Evolutionary conservation across 2,888 invertebrate genomes (phyloP), one percentile per base, ranked within the genome.

Genomic region (Erannis defoliaria): DNA sequence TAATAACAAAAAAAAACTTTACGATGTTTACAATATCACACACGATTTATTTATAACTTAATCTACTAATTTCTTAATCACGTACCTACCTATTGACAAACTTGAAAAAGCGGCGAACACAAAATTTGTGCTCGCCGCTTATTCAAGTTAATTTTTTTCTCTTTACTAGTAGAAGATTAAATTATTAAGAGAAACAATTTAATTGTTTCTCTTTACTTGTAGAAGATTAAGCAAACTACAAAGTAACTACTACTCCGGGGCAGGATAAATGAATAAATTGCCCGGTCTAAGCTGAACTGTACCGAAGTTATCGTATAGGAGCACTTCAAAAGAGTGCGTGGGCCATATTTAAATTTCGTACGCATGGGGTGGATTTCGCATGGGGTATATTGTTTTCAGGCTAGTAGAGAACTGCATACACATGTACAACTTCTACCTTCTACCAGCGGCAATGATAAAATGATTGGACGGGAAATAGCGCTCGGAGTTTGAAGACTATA

Each of bases 181-280:
- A n/a, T n/a, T n/a, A n/a, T n/a, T n/a, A n/a, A n/a, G n/a, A n/a
- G n/a, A n/a, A n/a, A n/a, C n/a, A n/a, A n/a, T n/a, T n/a, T n/a
- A n/a, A n/a, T n/a, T 37, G 23, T 40, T 16, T 29, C 29, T 14
- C 46, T 55, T 61, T 55, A 5, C 50, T 50, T 18, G 48, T 14
- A 49, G 43, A 51, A 51, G 50, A 58, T 63, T 58, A 59, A 65
- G 64, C 64, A 63, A 67, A 68, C 64, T 68, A 67, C 53, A 19
- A 51, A 55, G 60, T 64, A 67, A 67, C 67, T 64, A 66, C 66
- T 53, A n/a, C n/a, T n/a, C n/a, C 55, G 60, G 62, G 67, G 67
- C 68, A 62, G 62, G 70, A 70, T 68, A 68, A 70, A 67, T 67
- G 65, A 70, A 67, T 58, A 66, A 68, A 65, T 65, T 61, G 65